Evolutionary conservation across 2,113 vertebrate genomes (phyloP), one percentile per base, ranked within the genome.

Genomic region (Chaetops frenatus): DNA sequence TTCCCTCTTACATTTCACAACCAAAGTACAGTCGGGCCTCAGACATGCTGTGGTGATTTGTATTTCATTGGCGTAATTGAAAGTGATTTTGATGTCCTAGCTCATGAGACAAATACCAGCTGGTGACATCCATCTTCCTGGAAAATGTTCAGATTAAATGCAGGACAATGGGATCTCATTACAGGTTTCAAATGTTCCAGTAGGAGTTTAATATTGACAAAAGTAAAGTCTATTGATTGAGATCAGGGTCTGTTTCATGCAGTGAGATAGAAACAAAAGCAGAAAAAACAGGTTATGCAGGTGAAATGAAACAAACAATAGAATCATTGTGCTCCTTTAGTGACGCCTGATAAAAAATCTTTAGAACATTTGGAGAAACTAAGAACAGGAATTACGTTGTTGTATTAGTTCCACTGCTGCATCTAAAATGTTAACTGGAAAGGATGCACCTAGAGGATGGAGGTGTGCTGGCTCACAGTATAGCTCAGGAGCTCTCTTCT

Each of bases 181-280:
- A 88, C 61, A 91, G 70, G 88, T 54, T 66, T n/a, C 70, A 77
- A 22, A 66, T 42, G 21, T 79, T 92, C 80, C 67, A 28, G 11
- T 50, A 77, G 42, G 31, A 86, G 72, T 61, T 94, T 91, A 92
- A 91, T 95, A 93, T 65, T 72, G 90, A 94, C 90, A 79, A 58
- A 88, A 82, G 36, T 58, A 15, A 80, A 73, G 54, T 65, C 3
- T 69, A 33, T 50, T 70, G 48, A 50, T 40, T 44, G 56, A 22
- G 53, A 28, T 84, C 71, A 70, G 7, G 10, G 28, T 18, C 12
- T 23, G 35, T 40, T 72, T 58, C 42, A 29, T 36, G 15, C 61
- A 73, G 1, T 22, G 35, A 83, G n/a, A 22, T 1, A 33, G 31
- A 20, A 44, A 56, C 60, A 77, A 76, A 94, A 81, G 64, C 18